These are phyloP conservation scores for Cyrtorhinus lividipennis DNA, from an alignment of 1,140 invertebrate genomes.

Conservation along the genomic window DNA sequence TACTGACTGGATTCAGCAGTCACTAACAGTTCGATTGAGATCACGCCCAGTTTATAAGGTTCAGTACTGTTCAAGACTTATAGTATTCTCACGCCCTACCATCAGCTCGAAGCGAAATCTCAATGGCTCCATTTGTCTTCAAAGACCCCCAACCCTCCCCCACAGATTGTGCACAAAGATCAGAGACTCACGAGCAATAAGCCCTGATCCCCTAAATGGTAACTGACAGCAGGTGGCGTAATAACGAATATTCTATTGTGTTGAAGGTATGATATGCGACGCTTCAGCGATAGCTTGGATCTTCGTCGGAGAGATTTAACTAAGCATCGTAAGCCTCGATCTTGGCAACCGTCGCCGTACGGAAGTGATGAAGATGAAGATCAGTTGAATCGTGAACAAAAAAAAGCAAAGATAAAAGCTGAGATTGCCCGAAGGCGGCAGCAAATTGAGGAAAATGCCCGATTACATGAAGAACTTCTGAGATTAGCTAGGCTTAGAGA, in stretches of 20 bases:
- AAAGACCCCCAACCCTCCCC: no score
- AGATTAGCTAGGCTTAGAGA: slow-evolving; percentile 35
- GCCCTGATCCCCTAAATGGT: neutral
- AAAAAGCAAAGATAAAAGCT: slow-evolving; percentile 44
- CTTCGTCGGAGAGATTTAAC: slow-evolving; percentile 27
- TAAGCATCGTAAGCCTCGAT: slow-evolving; percentile 33
- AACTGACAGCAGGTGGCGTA: neutral
- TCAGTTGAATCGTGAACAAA: slow-evolving; percentile 37
- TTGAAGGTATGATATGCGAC: slow-evolving; percentile 27
- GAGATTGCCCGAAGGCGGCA: slow-evolving; percentile 45
- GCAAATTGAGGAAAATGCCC: slow-evolving; percentile 45
- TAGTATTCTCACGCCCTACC: neutral
- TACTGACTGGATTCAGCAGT: neutral
- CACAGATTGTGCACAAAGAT: neutral
- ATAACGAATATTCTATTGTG: slow-evolving; percentile 4
- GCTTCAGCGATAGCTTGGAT: slow-evolving; percentile 31
- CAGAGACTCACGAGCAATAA: neutral
- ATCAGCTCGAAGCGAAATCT: neutral
- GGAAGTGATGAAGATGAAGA: slow-evolving; percentile 35
- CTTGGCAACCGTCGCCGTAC: slow-evolving; percentile 44
- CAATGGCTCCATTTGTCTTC: no score
- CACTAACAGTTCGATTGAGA: neutral
- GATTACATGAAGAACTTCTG: slow-evolving; percentile 41
- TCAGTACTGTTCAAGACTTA: neutral
- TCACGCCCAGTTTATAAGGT: neutral